phyloP scores from a whole-genome alignment of 1,140 invertebrate species.

The Cotesia typhae region DNA sequence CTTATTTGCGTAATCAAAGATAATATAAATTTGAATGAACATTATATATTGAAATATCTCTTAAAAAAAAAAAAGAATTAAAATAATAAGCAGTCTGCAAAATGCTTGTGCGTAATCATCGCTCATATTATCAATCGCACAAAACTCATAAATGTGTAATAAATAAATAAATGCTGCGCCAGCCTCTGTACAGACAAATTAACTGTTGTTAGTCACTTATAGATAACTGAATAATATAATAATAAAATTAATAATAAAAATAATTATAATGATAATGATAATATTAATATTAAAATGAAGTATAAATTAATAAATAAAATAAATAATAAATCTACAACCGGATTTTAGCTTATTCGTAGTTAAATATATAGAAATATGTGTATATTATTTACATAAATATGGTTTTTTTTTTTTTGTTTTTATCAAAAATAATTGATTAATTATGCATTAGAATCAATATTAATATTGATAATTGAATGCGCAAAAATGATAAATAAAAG shows the following conservation, averaged over 20 bases:
- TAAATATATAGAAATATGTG: no score
- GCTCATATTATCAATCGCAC: constrained; percentile 28
- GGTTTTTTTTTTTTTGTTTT: no score
- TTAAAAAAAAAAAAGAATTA: constrained; percentile 8
- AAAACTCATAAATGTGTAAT: constrained; percentile 26
- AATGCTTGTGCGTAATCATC: constrained; percentile 22
- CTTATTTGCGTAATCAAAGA: no score
- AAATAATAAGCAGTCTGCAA: constrained; percentile 1
- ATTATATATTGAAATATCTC: background rate
- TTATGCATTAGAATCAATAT: no score
- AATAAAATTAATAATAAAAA: background rate
- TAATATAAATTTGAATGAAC: background rate
- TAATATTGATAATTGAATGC: no score
- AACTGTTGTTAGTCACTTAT: constrained; percentile 25
- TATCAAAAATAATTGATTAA: no score
- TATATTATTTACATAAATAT: no score
- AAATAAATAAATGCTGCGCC: constrained; percentile 26
- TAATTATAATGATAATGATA: background rate
- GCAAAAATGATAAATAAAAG: no score
- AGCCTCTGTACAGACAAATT: constrained; percentile 34
- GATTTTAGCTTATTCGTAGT: no score
- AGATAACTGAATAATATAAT: constrained; percentile 1
- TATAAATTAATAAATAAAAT: no score
- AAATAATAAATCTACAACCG: no score
- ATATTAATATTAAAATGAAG: no score